Conservation (phyloP, 1,140 invertebrate species). For the Olivierus martensii region DNA sequence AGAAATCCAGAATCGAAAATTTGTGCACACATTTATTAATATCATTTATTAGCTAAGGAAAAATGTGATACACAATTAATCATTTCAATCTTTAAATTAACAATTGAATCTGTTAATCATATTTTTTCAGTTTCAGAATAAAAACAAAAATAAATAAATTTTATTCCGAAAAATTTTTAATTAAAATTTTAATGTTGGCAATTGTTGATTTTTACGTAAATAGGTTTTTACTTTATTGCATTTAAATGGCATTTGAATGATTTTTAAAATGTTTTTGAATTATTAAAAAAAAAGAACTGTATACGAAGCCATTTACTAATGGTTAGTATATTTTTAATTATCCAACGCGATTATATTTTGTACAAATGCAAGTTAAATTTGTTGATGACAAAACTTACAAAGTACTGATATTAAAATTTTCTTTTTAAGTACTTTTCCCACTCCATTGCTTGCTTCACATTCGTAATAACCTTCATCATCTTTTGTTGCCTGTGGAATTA, state of each 20-base stretch:
- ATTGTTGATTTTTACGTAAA: not conserved
- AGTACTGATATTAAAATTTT: constrained; percentile 7
- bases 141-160: no score
- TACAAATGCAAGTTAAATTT: no score
- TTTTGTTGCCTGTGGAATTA: not conserved
- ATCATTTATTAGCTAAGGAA: no score
- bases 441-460: constrained; percentile 12
- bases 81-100: no score
- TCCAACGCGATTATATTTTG: no score
- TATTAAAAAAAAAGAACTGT: not conserved
- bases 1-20: no score
- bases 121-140: no score
- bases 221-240: not conserved
- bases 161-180: no score
- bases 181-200: no score
- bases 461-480: constrained; percentile 4
- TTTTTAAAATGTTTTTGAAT: not conserved
- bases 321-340: not conserved
- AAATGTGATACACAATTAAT: no score
- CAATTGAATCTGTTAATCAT: no score
- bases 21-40: no score
- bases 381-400: constrained; percentile 8
- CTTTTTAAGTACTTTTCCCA: constrained; percentile 11
- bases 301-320: not conserved
- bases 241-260: not conserved